Base-by-base conservation (phyloP, 2,888 invertebrate species). In the Caenorhabditis auriculariae region DNA sequence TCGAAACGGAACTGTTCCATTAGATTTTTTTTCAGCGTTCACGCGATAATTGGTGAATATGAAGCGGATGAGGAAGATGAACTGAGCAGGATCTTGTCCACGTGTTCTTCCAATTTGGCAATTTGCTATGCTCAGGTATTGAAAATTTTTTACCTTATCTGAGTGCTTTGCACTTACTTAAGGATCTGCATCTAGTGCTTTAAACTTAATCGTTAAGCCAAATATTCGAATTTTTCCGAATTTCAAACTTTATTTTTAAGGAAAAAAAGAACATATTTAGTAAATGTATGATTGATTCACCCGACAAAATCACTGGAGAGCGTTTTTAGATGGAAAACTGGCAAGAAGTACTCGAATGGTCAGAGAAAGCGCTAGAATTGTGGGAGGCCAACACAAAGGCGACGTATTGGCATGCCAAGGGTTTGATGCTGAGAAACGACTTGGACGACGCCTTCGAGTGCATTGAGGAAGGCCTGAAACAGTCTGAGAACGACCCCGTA, bases 121-220 rank as follows among this genome's bases (percentile, higher is more conserved):
- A 62, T 68, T 17, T 68, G 56, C 15, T 68, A 65, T 42, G 48
- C 61, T 9, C 65, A 68, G 44, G 68, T 68, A 21, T 29, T 50
- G 27, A 2, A n/a, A 32, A 23, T n/a, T n/a, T n/a, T n/a, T n/a
- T n/a, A n/a, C n/a, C n/a, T n/a, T n/a, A n/a, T n/a, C n/a, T n/a
- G n/a, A n/a, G n/a, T n/a, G n/a, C n/a, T n/a, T n/a, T n/a, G n/a
- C n/a, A n/a, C n/a, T n/a, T n/a, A n/a, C n/a, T n/a, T n/a, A n/a
- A n/a, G n/a, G n/a, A n/a, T n/a, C n/a, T n/a, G n/a, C n/a, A n/a
- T n/a, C n/a, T n/a, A n/a, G n/a, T n/a, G n/a, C n/a, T n/a, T n/a
- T n/a, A n/a, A n/a, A n/a, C n/a, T n/a, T n/a, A n/a, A n/a, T n/a
- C n/a, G n/a, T n/a, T n/a, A n/a, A n/a, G n/a, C n/a, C n/a, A n/a